Conservation (phyloP, 1,140 invertebrate species). For the Cryptotermes secundus region DNA sequence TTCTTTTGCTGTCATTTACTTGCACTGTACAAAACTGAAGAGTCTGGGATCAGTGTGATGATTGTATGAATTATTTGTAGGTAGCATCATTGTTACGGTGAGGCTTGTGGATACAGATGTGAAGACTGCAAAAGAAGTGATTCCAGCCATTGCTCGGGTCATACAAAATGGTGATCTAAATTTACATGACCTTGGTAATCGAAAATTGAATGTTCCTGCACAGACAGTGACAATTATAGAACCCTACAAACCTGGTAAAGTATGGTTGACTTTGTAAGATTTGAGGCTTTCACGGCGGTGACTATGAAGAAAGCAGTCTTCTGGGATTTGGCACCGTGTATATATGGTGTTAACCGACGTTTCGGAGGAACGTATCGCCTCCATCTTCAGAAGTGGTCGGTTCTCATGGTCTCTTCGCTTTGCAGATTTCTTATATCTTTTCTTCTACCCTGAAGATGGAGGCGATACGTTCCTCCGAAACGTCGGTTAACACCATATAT, state of each 20-base stretch:
- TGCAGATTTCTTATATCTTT: no score
- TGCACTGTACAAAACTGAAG: not conserved
- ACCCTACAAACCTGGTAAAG: constrained; percentile 22
- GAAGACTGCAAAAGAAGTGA: constrained; percentile 31
- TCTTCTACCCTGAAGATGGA: no score
- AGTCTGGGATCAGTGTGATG: not conserved
- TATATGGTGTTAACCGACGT: no score
- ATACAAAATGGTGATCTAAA: constrained; percentile 27
- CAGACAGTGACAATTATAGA: constrained; percentile 25
- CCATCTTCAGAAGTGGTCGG: no score
- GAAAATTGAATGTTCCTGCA: constrained; percentile 26
- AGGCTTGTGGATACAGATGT: constrained; percentile 33
- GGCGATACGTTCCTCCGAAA: no score
- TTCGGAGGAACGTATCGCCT: no score
- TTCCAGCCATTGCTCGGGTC: constrained; percentile 27
- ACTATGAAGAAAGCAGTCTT: no score
- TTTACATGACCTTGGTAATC: constrained; percentile 27
- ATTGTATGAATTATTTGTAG: not conserved
- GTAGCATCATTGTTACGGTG: constrained; percentile 34
- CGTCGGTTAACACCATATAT: no score
- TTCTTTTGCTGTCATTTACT: not conserved
- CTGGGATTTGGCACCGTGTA: no score
- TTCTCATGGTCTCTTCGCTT: no score
- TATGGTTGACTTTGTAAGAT: not conserved
- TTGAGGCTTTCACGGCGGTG: no score